Conservation (phyloP, 1,140 invertebrate species). For the Drosophila prosaltans region DNA sequence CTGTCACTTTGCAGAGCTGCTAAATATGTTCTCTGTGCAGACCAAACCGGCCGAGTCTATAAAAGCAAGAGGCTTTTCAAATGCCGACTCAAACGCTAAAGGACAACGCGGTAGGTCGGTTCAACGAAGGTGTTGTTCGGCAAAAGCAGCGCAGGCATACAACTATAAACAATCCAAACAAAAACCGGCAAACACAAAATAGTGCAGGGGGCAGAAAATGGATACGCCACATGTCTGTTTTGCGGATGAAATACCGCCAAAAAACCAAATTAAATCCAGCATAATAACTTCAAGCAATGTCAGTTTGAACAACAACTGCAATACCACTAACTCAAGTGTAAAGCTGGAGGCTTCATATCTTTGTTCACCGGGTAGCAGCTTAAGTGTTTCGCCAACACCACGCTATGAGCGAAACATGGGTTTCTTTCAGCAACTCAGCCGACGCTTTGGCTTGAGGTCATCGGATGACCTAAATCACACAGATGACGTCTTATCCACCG, state of each 20-base stretch:
- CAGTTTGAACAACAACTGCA: conserved; percentile 47
- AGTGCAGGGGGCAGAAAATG: conserved; percentile 46
- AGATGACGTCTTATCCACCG: conserved; percentile 60
- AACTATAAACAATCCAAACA: conserved; percentile 35
- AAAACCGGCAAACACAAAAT: conserved; percentile 72
- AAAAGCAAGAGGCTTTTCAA: conserved; percentile 67
- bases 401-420: conserved; percentile 85
- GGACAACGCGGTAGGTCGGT: conserved; percentile 64
- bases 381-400: conserved; percentile 82
- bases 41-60: conserved; percentile 65
- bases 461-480: conserved; percentile 83
- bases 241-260: conserved; percentile 61
- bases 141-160: conserved; percentile 23
- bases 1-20: conserved; percentile 35
- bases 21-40: conserved; percentile 34
- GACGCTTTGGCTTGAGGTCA: conserved; percentile 84
- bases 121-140: conserved; percentile 10
- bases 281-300: conserved; percentile 34
- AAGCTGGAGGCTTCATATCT: conserved; percentile 27
- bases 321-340: conserved; percentile 30
- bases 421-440: conserved; percentile 86
- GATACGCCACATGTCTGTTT: conserved; percentile 73
- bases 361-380: conserved; percentile 57
- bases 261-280: conserved; percentile 29
- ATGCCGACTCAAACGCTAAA: conserved; percentile 78